phyloP scores from a whole-genome alignment of 2,113 vertebrate genomes.

The Chlamydotis undulata region DNA sequence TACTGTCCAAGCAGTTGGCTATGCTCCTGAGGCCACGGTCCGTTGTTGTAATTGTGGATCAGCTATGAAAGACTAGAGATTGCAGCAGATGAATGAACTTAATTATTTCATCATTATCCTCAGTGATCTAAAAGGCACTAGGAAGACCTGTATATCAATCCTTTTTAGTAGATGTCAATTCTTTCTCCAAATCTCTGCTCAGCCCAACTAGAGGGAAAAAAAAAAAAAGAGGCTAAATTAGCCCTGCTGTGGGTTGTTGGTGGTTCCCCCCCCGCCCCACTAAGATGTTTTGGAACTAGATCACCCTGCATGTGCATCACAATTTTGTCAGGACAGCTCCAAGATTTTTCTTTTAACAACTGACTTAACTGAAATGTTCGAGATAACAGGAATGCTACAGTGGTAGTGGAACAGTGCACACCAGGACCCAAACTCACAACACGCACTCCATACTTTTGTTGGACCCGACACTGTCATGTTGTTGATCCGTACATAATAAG shows the following conservation, averaged over 20 bases:
- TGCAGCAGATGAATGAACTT: constrained; percentile 16
- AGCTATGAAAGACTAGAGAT: background rate
- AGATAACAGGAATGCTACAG: background rate
- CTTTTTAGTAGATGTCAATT: background rate
- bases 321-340: background rate
- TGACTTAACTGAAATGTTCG: background rate
- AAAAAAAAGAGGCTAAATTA: background rate
- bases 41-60: background rate
- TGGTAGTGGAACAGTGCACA: background rate
- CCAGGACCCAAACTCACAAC: background rate
- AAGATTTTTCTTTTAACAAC: background rate
- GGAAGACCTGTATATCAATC: background rate
- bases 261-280: no score
- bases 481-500: background rate
- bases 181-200: background rate
- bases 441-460: background rate
- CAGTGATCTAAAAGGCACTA: background rate
- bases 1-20: background rate
- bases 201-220: background rate
- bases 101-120: background rate
- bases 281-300: background rate
- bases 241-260: background rate
- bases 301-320: background rate
- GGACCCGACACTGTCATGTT: background rate
- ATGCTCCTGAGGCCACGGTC: background rate